phyloP scores from a whole-genome alignment of 2,113 vertebrate species.

The Nyctereutes procyonoides region DNA sequence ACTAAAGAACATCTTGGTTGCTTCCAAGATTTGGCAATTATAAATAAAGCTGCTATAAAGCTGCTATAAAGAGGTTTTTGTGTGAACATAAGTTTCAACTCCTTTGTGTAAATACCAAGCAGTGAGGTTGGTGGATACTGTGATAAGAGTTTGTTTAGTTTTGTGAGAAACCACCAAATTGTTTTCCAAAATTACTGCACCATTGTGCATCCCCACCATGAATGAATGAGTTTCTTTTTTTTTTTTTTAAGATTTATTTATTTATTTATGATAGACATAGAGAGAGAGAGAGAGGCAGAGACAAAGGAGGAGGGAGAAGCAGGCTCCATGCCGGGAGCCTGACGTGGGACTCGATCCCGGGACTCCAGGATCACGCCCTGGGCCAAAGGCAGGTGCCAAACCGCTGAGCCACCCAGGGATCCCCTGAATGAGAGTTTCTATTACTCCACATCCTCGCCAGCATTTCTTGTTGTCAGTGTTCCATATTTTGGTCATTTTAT shows the following conservation, averaged over 20 bases:
- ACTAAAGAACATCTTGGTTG: not conserved
- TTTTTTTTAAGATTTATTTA: too few species aligned
- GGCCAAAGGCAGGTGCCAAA: too few species aligned
- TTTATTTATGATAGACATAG: too few species aligned
- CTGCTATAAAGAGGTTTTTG: not conserved
- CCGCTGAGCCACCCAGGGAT: too few species aligned
- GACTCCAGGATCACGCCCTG: too few species aligned
- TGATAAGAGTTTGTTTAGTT: not conserved
- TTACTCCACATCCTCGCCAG: not conserved
- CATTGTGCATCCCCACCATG: too few species aligned
- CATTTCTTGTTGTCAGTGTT: not conserved
- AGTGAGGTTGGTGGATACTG: not conserved
- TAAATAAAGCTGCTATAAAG: not conserved
- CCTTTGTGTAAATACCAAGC: not conserved
- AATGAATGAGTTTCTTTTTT: not conserved
- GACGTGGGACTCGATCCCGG: too few species aligned
- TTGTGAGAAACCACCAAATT: not conserved
- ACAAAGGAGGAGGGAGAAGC: too few species aligned
- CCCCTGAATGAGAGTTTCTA: not conserved
- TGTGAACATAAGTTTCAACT: not conserved
- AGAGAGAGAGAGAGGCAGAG: too few species aligned
- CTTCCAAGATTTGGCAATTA: not conserved
- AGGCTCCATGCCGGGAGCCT: too few species aligned
- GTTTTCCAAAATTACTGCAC: not conserved
- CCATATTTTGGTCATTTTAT: not conserved